phyloP scores from a whole-genome alignment of 1,140 invertebrate species.

The Bombyx mandarina region DNA sequence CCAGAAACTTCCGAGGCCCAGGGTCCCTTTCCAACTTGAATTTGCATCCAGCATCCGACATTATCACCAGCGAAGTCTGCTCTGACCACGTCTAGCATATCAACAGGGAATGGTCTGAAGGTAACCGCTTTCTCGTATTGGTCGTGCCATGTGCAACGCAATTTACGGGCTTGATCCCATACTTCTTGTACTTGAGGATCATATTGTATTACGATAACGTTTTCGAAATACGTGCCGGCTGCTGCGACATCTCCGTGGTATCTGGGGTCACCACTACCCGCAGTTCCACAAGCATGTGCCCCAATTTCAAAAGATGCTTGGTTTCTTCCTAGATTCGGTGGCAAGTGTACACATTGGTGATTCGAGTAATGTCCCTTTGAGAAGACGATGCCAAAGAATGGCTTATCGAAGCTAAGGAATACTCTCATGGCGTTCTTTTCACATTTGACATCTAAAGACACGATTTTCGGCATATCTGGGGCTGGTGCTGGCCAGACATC shows the following conservation, averaged over 20 bases:
- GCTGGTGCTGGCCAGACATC: constrained; percentile 86
- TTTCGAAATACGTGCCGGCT: constrained; percentile 94
- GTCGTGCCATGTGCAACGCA: constrained; percentile 96
- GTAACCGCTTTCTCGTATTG: constrained; percentile 96
- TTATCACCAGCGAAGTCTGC: constrained; percentile 96
- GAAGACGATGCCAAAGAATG: constrained; percentile 95
- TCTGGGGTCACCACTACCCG: constrained; percentile 91
- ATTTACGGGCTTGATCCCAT: constrained; percentile 94
- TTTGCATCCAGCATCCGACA: constrained; percentile 96
- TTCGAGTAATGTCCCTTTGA: constrained; percentile 94
- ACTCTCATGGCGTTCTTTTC: constrained; percentile 96
- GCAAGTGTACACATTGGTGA: constrained; percentile 91
- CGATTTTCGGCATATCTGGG: constrained; percentile 92
- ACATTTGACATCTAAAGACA: constrained; percentile 92
- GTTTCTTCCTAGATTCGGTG: constrained; percentile 86
- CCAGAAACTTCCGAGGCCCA: constrained; percentile 96
- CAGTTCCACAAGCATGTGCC: constrained; percentile 91
- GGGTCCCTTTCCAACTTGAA: constrained; percentile 94
- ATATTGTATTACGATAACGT: constrained; percentile 94
- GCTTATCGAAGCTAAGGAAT: constrained; percentile 92
- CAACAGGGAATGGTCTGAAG: constrained; percentile 94
- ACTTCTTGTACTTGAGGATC: constrained; percentile 96
- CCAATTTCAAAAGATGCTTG: constrained; percentile 93
- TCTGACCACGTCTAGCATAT: constrained; percentile 94
- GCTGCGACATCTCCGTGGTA: constrained; percentile 87